These are phyloP conservation scores for Lanistes nyassanus DNA, from an alignment of 1,140 invertebrate genomes.

Conservation along the genomic window DNA sequence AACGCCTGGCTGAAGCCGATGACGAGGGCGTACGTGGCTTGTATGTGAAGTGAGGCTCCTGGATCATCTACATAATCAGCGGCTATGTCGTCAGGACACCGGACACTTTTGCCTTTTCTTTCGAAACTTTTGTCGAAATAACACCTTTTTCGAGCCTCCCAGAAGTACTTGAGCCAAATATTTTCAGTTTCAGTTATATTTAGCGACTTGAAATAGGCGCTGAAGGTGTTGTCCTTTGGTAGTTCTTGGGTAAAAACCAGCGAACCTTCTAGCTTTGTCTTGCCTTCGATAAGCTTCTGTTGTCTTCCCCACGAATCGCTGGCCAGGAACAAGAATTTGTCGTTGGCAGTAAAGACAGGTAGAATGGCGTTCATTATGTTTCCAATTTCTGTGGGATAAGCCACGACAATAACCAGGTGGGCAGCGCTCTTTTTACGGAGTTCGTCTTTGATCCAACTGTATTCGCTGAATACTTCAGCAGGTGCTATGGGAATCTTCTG, in stretches of 20 bases:
- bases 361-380: slow-evolving; percentile 15
- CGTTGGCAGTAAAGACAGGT: neutral
- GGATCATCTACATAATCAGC: slow-evolving; percentile 2
- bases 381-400: neutral
- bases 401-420: slow-evolving; percentile 13
- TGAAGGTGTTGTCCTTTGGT: neutral
- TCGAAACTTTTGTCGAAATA: slow-evolving; percentile 15
- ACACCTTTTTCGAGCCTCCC: slow-evolving; percentile 5
- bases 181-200: neutral
- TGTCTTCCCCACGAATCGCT: slow-evolving; percentile 16
- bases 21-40: neutral
- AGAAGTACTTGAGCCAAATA: slow-evolving; percentile 12
- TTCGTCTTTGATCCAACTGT: slow-evolving; percentile 10
- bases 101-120: neutral
- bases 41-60: neutral
- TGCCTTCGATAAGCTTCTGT: neutral
- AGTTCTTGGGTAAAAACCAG: slow-evolving; percentile 2
- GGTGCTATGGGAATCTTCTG: slow-evolving; percentile 28
- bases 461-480: neutral
- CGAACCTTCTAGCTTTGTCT: slow-evolving; percentile 10
- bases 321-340: slow-evolving; percentile 15
- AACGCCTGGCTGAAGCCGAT: neutral
- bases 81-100: slow-evolving; percentile 1
- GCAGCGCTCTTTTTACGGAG: slow-evolving; percentile 9
- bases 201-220: neutral